Conservation (phyloP, 2,888 invertebrate genomes). For the Ditula angustiorana region DNA sequence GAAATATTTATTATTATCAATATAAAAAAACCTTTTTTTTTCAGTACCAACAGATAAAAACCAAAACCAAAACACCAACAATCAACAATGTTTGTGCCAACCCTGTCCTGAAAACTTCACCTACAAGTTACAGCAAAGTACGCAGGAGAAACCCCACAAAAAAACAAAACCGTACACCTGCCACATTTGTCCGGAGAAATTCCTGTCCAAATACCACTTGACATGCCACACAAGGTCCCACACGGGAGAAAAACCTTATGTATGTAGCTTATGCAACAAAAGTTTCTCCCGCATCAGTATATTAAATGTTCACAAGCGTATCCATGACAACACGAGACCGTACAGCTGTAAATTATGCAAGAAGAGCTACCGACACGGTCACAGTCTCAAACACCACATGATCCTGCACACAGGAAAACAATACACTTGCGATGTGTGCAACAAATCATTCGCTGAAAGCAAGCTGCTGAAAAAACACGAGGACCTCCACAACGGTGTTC, state of each 20-base stretch:
- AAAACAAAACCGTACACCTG: not conserved
- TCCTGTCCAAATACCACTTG: not conserved
- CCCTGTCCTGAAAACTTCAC: too few relatives aligned
- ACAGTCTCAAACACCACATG: not conserved
- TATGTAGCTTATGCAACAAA: not conserved
- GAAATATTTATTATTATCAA: too few relatives aligned
- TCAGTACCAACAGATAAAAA: too few relatives aligned
- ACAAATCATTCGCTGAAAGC: not conserved
- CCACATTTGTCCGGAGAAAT: not conserved
- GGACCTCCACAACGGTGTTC: not conserved
- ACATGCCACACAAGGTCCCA: not conserved
- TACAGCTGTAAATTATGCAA: not conserved
- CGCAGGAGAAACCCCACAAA: not conserved
- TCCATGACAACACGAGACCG: not conserved
- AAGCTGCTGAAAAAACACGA: not conserved
- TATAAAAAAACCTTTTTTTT: too few relatives aligned
- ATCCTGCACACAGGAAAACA: not conserved
- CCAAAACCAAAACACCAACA: too few relatives aligned
- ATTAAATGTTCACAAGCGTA: not conserved
- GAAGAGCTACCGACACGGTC: not conserved
- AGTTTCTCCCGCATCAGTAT: not conserved
- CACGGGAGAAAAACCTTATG: conserved; percentile 5
- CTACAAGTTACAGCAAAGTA: not conserved
- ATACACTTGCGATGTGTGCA: not conserved
- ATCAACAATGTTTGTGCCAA: too few relatives aligned